These are phyloP conservation scores for Ammodytes marinus DNA, from an alignment of 2,113 vertebrate species.

Conservation along the genomic window DNA sequence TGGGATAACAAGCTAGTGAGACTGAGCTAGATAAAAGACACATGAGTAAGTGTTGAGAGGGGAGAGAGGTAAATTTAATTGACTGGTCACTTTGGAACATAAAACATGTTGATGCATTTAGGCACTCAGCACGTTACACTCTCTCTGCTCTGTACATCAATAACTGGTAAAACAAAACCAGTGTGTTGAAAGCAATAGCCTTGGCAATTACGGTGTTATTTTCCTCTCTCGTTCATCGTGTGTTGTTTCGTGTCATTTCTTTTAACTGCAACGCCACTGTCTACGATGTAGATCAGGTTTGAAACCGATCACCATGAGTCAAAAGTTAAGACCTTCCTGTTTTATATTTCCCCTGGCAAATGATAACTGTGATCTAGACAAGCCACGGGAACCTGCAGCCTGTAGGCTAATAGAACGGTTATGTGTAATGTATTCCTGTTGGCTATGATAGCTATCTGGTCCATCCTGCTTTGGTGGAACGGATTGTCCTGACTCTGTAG, in stretches of 20 bases:
- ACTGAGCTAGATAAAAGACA: constrained; percentile 29
- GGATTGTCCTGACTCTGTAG: constrained; percentile 48
- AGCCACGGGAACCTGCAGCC: background rate
- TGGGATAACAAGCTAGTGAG: constrained; percentile 39
- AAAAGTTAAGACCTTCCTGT: constrained; percentile 20
- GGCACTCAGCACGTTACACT: background rate
- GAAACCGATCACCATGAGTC: constrained; percentile 8
- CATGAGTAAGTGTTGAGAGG: constrained; percentile 17
- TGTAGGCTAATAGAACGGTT: constrained; percentile 32
- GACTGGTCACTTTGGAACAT: constrained; percentile 30
- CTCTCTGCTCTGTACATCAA: background rate
- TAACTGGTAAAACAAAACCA: background rate
- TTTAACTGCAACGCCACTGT: background rate
- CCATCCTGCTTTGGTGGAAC: constrained; percentile 36
- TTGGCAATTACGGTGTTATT: background rate
- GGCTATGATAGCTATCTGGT: constrained; percentile 37
- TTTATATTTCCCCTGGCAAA: background rate
- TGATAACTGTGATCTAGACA: constrained; percentile 37
- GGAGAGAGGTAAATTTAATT: constrained; percentile 12
- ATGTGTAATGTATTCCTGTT: constrained; percentile 41
- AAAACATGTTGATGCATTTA: constrained; percentile 10
- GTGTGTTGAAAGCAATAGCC: background rate
- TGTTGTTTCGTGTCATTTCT: constrained; percentile 7
- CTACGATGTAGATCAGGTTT: constrained; percentile 15
- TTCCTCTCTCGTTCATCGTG: background rate